Percentiles rank a stretch among this genome's conserved stretches.
phyloP scores from a whole-genome alignment of 2,888 invertebrate genomes.

The Carterocephalus palaemon region DNA sequence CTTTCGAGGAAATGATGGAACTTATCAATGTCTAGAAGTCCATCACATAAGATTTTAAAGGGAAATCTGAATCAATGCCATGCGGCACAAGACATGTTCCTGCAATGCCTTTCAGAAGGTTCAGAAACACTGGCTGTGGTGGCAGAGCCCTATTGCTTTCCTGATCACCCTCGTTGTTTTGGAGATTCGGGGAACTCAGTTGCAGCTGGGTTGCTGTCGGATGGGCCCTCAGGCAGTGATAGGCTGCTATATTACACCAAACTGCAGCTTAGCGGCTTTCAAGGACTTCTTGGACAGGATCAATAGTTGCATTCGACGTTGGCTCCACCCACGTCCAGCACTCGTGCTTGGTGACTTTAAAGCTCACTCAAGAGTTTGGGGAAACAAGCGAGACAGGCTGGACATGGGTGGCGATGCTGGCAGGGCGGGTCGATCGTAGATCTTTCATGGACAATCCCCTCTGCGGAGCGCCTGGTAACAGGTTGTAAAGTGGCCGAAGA shows the following conservation, averaged over 20 bases:
- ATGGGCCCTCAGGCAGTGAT: conserved; percentile 16
- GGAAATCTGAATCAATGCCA: too few relatives aligned
- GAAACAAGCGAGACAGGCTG: conserved; percentile 12
- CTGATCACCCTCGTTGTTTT: conserved; percentile 22
- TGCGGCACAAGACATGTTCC: too few relatives aligned
- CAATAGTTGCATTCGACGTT: conserved; percentile 12
- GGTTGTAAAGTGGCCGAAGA: too few relatives aligned
- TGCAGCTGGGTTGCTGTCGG: conserved; percentile 17
- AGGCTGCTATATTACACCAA: conserved; percentile 26
- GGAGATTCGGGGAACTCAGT: conserved; percentile 18
- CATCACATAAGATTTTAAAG: too few relatives aligned
- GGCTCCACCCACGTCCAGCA: conserved; percentile 12
- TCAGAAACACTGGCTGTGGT: too few relatives aligned
- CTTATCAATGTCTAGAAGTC: too few relatives aligned
- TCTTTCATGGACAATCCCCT: too few relatives aligned
- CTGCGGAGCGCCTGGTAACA: too few relatives aligned
- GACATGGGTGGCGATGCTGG: conserved; percentile 31
- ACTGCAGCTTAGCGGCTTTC: conserved; percentile 9
- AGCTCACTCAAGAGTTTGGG: conserved; percentile 23
- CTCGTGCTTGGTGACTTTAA: conserved; percentile 25
- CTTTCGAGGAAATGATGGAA: too few relatives aligned
- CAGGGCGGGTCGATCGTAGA: conserved; percentile 31
- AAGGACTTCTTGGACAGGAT: conserved; percentile 20
- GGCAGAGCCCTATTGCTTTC: too few relatives aligned
- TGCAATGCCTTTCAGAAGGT: too few relatives aligned